Base-by-base conservation (phyloP, 1,140 invertebrate species). In the Euura saliciscinereae region DNA sequence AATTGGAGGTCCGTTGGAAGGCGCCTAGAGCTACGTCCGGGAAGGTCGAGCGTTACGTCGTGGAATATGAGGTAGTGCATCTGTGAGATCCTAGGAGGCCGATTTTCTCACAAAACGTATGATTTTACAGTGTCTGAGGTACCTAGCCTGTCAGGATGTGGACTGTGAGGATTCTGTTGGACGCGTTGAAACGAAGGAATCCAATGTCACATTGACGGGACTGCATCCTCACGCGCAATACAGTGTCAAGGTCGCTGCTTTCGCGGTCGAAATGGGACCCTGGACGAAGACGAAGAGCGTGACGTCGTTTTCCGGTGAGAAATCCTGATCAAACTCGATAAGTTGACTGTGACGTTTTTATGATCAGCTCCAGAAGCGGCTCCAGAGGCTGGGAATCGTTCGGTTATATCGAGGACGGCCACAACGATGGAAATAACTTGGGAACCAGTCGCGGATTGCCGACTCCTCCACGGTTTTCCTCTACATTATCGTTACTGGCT, bases 291-390 rank as follows among this genome's bases (percentile, higher is more conserved):
- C 44, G 13, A 69, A 44, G 44, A 44, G 43, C 3, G 68, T 44
- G 42, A 69, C 68, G 68, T 28, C 68, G 11, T 69, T 69, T 28
- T 42, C 68, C n/a, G 68, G 68, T 69, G 2, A 69, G 44, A 46
- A 43, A 59, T 8, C 13, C 51, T 59, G 51, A 8, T 3, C 13
- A 3, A 8, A 59, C 51, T 59, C 3, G 3, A 3, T 8, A 59
- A 59, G 8, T 11, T 59, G 51, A 59, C 44, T 13, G 68, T 43
- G 43, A 69, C 68, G 43, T 11, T 13, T 45, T 46, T 69, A 46
- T 69, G 2, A 2, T 46, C 44, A 71, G 70, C 51, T 68, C 70
- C 70, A 3, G 70, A 71, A 45, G 65, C 64, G n/a, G 70, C 70
- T 13, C 70, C 70, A 43, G 45, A n/a, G 59, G 45, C 43, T 71